A percentile compares a stretch with the other conserved stretches of the same genome.
Conservation (phyloP, 2,797 vertebrate species). For the Avahi laniger region DNA sequence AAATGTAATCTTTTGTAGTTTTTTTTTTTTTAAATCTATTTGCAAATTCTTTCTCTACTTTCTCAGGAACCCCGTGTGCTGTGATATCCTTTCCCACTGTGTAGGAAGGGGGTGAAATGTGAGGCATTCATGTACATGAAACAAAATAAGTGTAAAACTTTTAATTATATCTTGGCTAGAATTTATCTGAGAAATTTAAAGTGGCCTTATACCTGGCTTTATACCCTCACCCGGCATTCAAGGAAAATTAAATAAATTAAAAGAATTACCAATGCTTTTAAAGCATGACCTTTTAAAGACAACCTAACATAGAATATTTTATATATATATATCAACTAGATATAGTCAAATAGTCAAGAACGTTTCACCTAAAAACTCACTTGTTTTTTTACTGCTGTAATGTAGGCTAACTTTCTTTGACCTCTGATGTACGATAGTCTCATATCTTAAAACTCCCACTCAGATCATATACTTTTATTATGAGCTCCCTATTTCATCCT, state of each 20-base stretch:
- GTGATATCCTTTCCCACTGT: neutral
- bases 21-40: neutral
- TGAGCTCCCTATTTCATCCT: constrained; percentile 59
- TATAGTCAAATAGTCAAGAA: neutral
- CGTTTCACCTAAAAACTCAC: neutral
- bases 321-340: neutral
- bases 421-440: neutral
- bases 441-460: neutral
- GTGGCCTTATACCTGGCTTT: neutral
- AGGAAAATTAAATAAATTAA: constrained; percentile 23
- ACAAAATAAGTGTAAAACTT: neutral
- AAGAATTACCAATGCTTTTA: neutral
- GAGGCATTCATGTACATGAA: neutral
- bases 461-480: neutral
- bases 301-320: constrained; percentile 5
- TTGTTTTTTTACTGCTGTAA: neutral
- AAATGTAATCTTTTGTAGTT: neutral
- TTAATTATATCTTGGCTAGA: neutral
- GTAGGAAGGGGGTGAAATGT: neutral
- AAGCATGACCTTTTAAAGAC: constrained; percentile 16
- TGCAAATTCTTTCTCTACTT: neutral
- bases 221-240: neutral
- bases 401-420: neutral
- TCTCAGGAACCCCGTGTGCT: neutral
- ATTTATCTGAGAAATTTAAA: neutral